Evolutionary conservation across 2,797 vertebrate species (phyloP).

Genomic region (Zenarchopterus dispar): DNA sequence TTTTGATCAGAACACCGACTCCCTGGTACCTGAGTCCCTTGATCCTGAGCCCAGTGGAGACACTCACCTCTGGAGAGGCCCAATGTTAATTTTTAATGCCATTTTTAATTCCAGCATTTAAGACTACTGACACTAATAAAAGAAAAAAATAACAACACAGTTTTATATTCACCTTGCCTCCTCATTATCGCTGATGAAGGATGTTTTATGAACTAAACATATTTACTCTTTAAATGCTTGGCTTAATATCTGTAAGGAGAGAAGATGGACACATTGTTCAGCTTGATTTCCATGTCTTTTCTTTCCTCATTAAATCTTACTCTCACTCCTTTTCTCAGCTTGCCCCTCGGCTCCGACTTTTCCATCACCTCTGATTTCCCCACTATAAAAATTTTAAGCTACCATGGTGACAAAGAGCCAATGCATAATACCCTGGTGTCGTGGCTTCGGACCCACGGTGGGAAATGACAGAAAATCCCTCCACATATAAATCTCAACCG

Average conservation of each 20-base stretch:
- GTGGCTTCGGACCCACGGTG: constrained; percentile 24
- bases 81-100: constrained; percentile 8
- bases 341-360: constrained; percentile 30
- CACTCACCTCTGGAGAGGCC: constrained; percentile 16
- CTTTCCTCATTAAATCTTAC: constrained; percentile 48
- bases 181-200: constrained; percentile 7
- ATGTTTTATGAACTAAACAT: constrained; percentile 17
- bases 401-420: constrained; percentile 41
- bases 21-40: constrained; percentile 31
- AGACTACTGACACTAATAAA: constrained; percentile 2
- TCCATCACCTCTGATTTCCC: constrained; percentile 40
- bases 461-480: constrained; percentile 42
- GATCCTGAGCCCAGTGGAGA: constrained; percentile 25
- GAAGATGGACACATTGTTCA: constrained; percentile 31
- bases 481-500: constrained; percentile 32
- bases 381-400: constrained; percentile 34
- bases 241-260: constrained; percentile 40
- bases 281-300: constrained; percentile 46
- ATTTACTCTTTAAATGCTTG: constrained; percentile 16
- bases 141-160: background rate
- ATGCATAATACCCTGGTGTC: constrained; percentile 54
- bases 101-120: background rate
- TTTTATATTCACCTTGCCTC: background rate
- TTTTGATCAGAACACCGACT: constrained; percentile 62
- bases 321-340: constrained; percentile 13